These are phyloP conservation scores for Acanthurus lineatus DNA, from an alignment of 2,797 vertebrate species.

Conservation along the genomic window DNA sequence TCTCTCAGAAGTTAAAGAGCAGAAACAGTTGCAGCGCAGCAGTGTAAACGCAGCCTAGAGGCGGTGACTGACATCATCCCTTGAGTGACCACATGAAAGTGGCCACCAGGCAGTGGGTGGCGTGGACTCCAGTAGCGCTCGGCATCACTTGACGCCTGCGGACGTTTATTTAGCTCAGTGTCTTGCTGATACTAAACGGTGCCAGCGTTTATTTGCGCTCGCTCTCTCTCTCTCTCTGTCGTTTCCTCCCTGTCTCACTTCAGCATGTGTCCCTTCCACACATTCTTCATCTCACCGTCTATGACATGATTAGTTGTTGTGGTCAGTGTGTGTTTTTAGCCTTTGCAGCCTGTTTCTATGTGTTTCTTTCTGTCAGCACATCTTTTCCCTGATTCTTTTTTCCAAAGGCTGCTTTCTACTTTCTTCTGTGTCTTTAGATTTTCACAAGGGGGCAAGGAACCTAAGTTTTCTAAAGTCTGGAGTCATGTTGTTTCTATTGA, in stretches of 20 bases:
- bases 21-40: slow-evolving; percentile 38
- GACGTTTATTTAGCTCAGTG: slow-evolving; percentile 71
- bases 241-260: slow-evolving; percentile 17
- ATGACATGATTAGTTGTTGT: slow-evolving; percentile 46
- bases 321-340: slow-evolving; percentile 28
- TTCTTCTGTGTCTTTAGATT: not conserved
- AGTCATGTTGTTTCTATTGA: not conserved
- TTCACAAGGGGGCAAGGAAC: not conserved
- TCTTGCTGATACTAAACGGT: slow-evolving; percentile 57
- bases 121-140: slow-evolving; percentile 65
- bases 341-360: slow-evolving; percentile 22
- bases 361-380: not conserved
- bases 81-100: slow-evolving; percentile 76
- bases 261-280: slow-evolving; percentile 36
- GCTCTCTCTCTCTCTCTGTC: slow-evolving; percentile 7
- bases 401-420: not conserved
- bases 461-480: not conserved
- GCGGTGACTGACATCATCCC: slow-evolving; percentile 74
- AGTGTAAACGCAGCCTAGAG: slow-evolving; percentile 43
- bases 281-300: slow-evolving; percentile 30
- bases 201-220: slow-evolving; percentile 62
- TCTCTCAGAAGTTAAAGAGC: slow-evolving; percentile 1
- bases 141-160: slow-evolving; percentile 70
- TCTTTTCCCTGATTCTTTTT: not conserved
- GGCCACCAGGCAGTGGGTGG: slow-evolving; percentile 67